Conservation (phyloP, 2,888 invertebrate genomes). For the Lamellibrachia satsuma region DNA sequence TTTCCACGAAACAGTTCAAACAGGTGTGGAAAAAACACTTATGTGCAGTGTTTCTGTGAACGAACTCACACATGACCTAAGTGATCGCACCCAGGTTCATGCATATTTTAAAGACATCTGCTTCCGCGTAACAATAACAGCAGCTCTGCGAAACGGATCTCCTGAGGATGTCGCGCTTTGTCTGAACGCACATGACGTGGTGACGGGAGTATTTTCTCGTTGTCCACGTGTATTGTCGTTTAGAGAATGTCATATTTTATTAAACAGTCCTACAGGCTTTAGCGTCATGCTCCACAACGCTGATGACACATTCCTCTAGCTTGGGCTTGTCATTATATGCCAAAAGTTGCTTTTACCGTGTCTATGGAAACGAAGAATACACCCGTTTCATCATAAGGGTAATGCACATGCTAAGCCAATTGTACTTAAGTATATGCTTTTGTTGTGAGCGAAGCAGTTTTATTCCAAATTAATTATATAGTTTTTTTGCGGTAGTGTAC, state of each 20-base stretch:
- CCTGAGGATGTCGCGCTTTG: background rate
- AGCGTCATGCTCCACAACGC: background rate
- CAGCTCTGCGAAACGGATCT: background rate
- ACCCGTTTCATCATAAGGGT: too few relatives aligned
- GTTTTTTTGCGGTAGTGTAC: too few relatives aligned
- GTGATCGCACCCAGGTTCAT: background rate
- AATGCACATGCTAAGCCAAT: too few relatives aligned
- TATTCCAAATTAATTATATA: too few relatives aligned
- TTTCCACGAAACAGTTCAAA: constrained; percentile 13
- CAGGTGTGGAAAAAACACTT: background rate
- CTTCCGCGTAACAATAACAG: constrained; percentile 3
- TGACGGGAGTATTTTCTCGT: constrained; percentile 12
- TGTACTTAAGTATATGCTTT: too few relatives aligned
- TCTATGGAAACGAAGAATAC: background rate
- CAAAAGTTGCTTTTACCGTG: background rate
- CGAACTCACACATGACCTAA: background rate
- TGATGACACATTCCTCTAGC: background rate
- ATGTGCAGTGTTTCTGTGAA: background rate
- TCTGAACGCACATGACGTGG: constrained; percentile 9
- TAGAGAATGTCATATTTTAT: constrained; percentile 17
- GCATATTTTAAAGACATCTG: background rate
- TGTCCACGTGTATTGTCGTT: constrained; percentile 11
- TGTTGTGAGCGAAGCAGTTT: too few relatives aligned
- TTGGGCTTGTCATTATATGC: background rate
- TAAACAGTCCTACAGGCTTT: constrained; percentile 10